Base-by-base conservation (phyloP, 2,888 invertebrate genomes). In the Diabrotica balteata region DNA sequence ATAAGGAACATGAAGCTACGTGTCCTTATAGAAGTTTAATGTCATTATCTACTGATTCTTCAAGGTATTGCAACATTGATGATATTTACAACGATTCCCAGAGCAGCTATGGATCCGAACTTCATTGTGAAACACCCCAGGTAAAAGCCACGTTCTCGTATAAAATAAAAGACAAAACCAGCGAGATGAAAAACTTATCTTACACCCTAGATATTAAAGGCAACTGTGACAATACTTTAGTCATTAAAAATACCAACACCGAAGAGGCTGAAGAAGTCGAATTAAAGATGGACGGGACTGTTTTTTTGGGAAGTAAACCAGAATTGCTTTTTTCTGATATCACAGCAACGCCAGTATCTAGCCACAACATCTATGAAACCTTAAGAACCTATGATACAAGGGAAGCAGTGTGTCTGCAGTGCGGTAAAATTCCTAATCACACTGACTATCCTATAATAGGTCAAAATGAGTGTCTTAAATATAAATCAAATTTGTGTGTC, bases 1-100 rank as follows among this genome's bases (percentile, higher is more conserved):
- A 75, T 22, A 72, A 70, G 52, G 73, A 73, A 43, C 81, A 81
- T 63, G 79, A 81, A 68, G 55, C 68, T 5, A 72, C 69, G 22
- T 80, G 80, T 67, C 67, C 67, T 8, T 75, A 77, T 58, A 70
- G 77, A 42, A 61, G 52, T 22, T 22, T 63, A 5, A 58, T 53
- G 0, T 52, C 50, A 4, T 51, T 54, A 22, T 17, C 32, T 6
- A 63, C 0, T 42, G 55, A 50, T 4, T n/a, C 47, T n/a, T 51
- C 52, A 4, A 22, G 11, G 0, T 17, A 51, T 45, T 6, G n/a
- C 9, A 62, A 42, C 9, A 46, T 7, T 9, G 47, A 46, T 5
- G 50, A 45, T 44, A 47, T 50, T 43, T 9, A 43, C 22, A 7
- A 51, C 50, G 59, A 7, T 11, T 43, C 11, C 7, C 5, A 5